A percentile compares a stretch with the other conserved stretches of the same genome.
These are phyloP conservation scores for Mormyrus iriodes DNA, from an alignment of 2,113 vertebrate species.

Conservation along the genomic window DNA sequence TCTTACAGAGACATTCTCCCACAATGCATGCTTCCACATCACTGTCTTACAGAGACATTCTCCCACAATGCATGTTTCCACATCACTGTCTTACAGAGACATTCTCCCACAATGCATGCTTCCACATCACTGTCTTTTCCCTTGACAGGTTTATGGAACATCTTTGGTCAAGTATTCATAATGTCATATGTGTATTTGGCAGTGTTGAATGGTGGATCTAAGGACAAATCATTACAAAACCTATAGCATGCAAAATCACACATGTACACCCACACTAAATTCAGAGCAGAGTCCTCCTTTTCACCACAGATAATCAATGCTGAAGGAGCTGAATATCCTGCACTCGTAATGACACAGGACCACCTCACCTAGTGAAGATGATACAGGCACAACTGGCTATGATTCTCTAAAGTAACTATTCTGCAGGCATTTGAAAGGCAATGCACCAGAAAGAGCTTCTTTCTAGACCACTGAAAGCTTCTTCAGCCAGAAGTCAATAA, in stretches of 20 bases:
- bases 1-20: too few species aligned
- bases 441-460: background rate
- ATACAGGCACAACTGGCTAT: background rate
- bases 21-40: too few species aligned
- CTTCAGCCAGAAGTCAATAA: background rate
- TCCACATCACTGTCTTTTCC: too few species aligned
- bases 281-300: background rate
- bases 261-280: background rate
- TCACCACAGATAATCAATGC: background rate
- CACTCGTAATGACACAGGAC: background rate
- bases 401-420: background rate
- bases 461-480: background rate
- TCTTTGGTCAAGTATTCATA: background rate
- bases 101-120: too few species aligned
- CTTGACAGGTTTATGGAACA: background rate
- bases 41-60: too few species aligned
- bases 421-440: background rate
- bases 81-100: too few species aligned
- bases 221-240: background rate
- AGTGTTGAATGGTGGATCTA: background rate
- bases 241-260: background rate
- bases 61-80: too few species aligned
- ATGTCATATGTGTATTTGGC: background rate
- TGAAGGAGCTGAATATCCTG: background rate
- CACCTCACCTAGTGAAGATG: background rate